These are phyloP conservation scores for Thunnus albacares DNA, from an alignment of 2,797 vertebrate genomes.

Conservation along the genomic window DNA sequence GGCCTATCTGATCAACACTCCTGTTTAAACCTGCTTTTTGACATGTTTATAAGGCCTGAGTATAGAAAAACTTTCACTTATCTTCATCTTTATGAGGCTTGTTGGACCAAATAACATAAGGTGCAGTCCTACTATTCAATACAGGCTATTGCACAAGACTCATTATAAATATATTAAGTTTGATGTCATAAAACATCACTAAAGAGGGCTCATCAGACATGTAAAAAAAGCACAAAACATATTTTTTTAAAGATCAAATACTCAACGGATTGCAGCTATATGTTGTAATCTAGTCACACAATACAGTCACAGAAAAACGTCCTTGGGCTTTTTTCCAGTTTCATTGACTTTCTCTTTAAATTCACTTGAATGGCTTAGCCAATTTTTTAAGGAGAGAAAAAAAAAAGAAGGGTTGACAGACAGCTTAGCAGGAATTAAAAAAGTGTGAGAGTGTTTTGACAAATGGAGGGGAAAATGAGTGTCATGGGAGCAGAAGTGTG, in stretches of 20 bases:
- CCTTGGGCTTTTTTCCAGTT: conserved; percentile 11
- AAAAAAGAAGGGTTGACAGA: conserved; percentile 25
- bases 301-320: neutral
- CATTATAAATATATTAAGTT: neutral
- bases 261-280: neutral
- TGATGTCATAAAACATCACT: neutral
- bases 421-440: conserved; percentile 63
- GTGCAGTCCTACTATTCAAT: too few species aligned
- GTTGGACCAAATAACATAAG: neutral
- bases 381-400: conserved; percentile 27
- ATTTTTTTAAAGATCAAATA: neutral
- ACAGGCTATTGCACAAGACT: neutral
- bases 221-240: neutral
- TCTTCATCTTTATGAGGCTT: neutral
- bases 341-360: conserved; percentile 27
- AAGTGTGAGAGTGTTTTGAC: conserved; percentile 40
- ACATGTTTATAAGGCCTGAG: neutral
- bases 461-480: conserved; percentile 53
- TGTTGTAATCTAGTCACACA: conserved; percentile 18
- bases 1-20: neutral
- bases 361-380: conserved; percentile 22
- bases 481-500: conserved; percentile 53
- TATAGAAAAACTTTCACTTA: neutral
- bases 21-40: neutral
- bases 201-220: neutral